Evolutionary conservation across 53 echinoderm and acorn worm species (phyloP).

Genomic region (Zoroaster sp.): DNA sequence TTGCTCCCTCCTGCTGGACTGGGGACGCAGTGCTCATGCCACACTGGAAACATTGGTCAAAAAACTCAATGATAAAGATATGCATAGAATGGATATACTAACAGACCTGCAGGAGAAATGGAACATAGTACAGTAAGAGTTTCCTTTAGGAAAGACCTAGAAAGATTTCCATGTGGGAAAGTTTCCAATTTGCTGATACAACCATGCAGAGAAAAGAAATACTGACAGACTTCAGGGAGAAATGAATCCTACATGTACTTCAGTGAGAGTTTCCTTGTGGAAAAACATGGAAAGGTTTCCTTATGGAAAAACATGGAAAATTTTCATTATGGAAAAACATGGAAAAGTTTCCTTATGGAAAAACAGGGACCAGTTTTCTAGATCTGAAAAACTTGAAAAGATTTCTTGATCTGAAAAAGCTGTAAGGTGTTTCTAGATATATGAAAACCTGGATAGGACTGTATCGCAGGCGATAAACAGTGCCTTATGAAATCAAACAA

Average conservation of each 20-base stretch:
- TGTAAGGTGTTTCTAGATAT: too few relatives aligned
- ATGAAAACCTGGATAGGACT: too few relatives aligned
- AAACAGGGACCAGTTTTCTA: neutral
- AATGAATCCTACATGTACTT: too few relatives aligned
- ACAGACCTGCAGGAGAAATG: conserved; percentile 5
- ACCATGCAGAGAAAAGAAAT: too few relatives aligned
- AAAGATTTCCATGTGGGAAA: neutral
- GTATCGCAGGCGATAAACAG: too few relatives aligned
- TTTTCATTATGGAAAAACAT: neutral
- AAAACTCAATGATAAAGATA: neutral
- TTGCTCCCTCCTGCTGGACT: conserved; percentile 35
- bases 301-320: neutral
- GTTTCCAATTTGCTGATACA: too few relatives aligned
- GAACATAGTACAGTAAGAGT: neutral
- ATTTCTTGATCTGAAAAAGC: too few relatives aligned
- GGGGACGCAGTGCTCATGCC: conserved; percentile 19
- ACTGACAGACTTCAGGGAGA: too few relatives aligned
- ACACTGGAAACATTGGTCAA: conserved; percentile 27
- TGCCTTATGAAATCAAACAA: too few relatives aligned
- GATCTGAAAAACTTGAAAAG: too few relatives aligned
- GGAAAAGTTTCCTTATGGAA: neutral
- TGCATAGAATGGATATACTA: conserved; percentile 38
- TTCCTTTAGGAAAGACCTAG: neutral
- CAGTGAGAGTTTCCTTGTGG: neutral
- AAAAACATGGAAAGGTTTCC: neutral